Evolutionary conservation across 2,888 invertebrate genomes (phyloP), one percentile per base, ranked within the genome.

Genomic region (Ceraclea dissimilis): DNA sequence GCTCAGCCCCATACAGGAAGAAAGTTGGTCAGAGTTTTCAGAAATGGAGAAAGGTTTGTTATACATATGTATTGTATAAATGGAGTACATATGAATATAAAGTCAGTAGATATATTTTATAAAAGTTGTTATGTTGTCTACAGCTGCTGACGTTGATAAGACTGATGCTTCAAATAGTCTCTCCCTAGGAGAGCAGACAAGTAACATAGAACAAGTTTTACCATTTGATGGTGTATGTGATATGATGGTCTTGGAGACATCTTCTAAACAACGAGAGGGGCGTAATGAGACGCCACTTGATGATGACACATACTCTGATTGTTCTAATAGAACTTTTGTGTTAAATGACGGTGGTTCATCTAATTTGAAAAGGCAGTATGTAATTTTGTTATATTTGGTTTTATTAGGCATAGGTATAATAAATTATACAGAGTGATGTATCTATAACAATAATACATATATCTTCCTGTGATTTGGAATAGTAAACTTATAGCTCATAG

Each of bases 1-100:
- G 1, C 64, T 83, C 16, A 82, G 82, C 51, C 82, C 83, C 1
- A 83, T 83, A 56, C 70, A 80, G 20, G 83, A 83, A 66, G 83
- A 83, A 68, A 74, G 77, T 34, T 65, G 63, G 51, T 64, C 64
- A 47, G 69, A 67, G 51, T 60, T 62, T 19, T 60, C 58, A 6
- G 61, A 61, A 21, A 50, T 58, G 22, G 56, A 56, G 33, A 63
- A 56, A 61, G 56, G 59, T 59, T 19, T 19, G 4, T 16, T 13
- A 43, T 43, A 10, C 26, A 26, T n/a, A n/a, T n/a, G n/a, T n/a
- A 26, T 26, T 26, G 26, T 26, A 10, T 26, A 26, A 26, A 26
- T n/a, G n/a, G n/a, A n/a, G n/a, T n/a, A n/a, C n/a, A n/a, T n/a
- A n/a, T n/a, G n/a, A n/a, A n/a, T n/a, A n/a, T n/a, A n/a, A n/a